These are phyloP conservation scores for Thunnus thynnus DNA, from an alignment of 2,113 vertebrate genomes.

Conservation along the genomic window DNA sequence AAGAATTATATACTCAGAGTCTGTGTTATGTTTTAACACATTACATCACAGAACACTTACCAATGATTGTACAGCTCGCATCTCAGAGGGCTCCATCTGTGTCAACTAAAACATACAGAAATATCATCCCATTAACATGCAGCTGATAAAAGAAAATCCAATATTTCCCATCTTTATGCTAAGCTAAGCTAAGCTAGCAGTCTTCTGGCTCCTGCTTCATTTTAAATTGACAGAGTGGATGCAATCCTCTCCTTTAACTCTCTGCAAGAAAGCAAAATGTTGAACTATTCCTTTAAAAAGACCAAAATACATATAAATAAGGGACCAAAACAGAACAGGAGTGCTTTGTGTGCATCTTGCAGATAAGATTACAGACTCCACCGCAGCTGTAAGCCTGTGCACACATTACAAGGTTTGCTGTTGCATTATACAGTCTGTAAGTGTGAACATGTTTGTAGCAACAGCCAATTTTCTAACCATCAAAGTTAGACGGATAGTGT, in stretches of 20 bases:
- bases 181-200: too few species aligned
- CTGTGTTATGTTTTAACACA: background rate
- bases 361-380: background rate
- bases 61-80: conserved; percentile 76
- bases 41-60: conserved; percentile 75
- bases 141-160: background rate
- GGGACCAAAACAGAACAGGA: too few species aligned
- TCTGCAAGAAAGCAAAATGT: background rate
- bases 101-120: background rate
- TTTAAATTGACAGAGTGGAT: too few species aligned
- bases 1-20: background rate
- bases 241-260: too few species aligned
- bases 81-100: conserved; percentile 86
- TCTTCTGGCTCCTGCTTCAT: too few species aligned
- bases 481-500: too few species aligned
- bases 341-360: too few species aligned
- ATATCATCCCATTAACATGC: background rate
- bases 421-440: background rate
- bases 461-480: too few species aligned
- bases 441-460: background rate
- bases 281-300: too few species aligned
- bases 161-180: too few species aligned
- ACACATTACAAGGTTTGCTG: background rate
- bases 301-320: too few species aligned
- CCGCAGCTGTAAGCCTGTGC: background rate